A percentile compares a stretch with the other conserved stretches of the same genome.
phyloP scores from a whole-genome alignment of 2,797 vertebrate genomes.

The Pipistrellus nathusii region DNA sequence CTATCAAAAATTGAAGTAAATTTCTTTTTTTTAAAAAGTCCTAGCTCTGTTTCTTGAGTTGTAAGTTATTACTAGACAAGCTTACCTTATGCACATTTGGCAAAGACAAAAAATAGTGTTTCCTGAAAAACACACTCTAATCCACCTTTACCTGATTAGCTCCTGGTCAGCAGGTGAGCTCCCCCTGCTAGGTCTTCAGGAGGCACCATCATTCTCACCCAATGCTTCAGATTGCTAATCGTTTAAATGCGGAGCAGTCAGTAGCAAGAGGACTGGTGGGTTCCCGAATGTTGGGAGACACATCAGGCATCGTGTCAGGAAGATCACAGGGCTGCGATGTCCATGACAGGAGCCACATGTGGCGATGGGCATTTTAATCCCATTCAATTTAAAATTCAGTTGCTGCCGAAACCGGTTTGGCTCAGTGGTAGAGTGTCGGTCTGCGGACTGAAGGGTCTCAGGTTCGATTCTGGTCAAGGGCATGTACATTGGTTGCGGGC shows the following conservation, averaged over 20 bases:
- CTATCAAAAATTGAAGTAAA: neutral
- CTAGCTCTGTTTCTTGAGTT: neutral
- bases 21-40: neutral
- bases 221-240: neutral
- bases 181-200: neutral
- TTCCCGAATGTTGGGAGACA: neutral
- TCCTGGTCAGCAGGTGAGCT: neutral
- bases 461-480: too few species aligned
- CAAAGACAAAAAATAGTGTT: neutral
- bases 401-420: too few species aligned
- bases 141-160: neutral
- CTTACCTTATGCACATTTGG: neutral
- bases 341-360: neutral
- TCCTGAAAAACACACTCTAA: neutral
- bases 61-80: neutral
- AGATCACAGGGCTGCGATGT: neutral
- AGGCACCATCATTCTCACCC: neutral
- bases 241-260: neutral
- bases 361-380: neutral
- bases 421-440: too few species aligned
- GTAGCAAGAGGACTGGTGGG: neutral
- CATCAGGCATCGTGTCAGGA: rapidly evolving
- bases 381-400: neutral
- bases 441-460: too few species aligned
- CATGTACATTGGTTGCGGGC: too few species aligned